Evolutionary conservation across 1,140 invertebrate species (phyloP), one percentile per base, ranked within the genome.

Genomic region (Psilanteris sp.): DNA sequence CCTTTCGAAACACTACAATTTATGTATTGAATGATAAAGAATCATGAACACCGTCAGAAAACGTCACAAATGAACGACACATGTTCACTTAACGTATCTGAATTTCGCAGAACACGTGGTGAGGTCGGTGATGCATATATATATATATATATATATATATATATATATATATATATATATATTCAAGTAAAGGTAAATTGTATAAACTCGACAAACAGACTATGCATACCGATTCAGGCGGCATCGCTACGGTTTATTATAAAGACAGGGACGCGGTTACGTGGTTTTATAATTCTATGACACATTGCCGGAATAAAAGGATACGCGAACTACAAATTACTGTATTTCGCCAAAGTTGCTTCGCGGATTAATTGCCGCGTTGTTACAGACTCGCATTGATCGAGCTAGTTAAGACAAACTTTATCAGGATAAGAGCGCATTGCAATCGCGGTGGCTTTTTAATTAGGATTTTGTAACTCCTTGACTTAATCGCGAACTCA

Each of bases 241-340:
- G n/a, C n/a, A 15, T 14, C 20, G 32, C 16, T 64, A 24, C 26
- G 37, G 59, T 66, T 66, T 66, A 73, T 57, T 64, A 24, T 55
- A 46, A 29, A 24, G 24, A 22, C 41, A 15, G 27, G 34, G 43
- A 66, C 70, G 52, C 52, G 70, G 70, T 66, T 57, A 34, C 59
- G 43, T 57, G 54, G 55, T 55, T 67, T 74, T 74, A 67, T 48
- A 62, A 55, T 55, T 31, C 39, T 62, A 62, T 71, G 67, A 71
- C 29, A 41, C 67, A 55, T 54, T 71, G 46, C 36, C 27, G 7
- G 37, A 18, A 62, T 59, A 52, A 59, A 61, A 71, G 9, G 31
- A 16, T 26, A 37, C 11, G 44, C 29, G 54, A 36, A 27, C 9
- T 52, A 46, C 54, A 37, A 61, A 61, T 61, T n/a, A n/a, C n/a